A percentile compares a stretch with the other conserved stretches of the same genome.
Conservation (phyloP, 2,888 invertebrate genomes). For the Plagodis dolabraria region DNA sequence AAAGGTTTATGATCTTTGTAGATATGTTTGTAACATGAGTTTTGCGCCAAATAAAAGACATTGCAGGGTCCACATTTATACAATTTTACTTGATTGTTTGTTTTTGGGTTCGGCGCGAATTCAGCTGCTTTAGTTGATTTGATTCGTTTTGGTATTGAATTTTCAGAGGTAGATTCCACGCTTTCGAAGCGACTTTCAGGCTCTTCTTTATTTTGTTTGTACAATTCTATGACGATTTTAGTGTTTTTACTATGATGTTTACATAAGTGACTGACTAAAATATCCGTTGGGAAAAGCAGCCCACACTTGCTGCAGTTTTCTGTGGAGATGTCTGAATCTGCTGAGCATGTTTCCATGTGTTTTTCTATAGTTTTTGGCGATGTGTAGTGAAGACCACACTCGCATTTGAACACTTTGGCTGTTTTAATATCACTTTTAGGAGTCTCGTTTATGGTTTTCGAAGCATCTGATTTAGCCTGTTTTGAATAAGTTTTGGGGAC, state of each 20-base stretch:
- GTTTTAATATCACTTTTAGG: slow-evolving; percentile 3
- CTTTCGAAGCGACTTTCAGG: neutral
- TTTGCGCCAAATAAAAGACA: slow-evolving; percentile 51
- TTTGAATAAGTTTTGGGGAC: neutral
- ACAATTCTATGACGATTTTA: slow-evolving; percentile 21
- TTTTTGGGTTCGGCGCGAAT: neutral
- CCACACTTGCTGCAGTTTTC: slow-evolving; percentile 55
- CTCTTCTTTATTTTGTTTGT: neutral
- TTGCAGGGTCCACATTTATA: slow-evolving; percentile 55
- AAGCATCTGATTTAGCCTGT: neutral
- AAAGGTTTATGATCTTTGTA: slow-evolving; percentile 42
- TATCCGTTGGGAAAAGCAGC: slow-evolving; percentile 46
- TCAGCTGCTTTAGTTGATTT: too few relatives aligned
- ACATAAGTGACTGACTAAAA: slow-evolving; percentile 49
- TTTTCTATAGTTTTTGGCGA: slow-evolving; percentile 41
- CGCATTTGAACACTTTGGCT: slow-evolving; percentile 44
- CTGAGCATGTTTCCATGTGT: slow-evolving; percentile 41
- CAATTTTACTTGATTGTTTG: slow-evolving; percentile 16
- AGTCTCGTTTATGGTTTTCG: neutral
- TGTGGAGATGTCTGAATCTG: slow-evolving; percentile 30
- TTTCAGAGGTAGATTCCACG: slow-evolving; percentile 17
- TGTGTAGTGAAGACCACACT: slow-evolving; percentile 52
- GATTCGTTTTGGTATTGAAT: neutral
- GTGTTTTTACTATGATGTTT: slow-evolving; percentile 50
- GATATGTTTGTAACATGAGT: slow-evolving; percentile 52